Percentiles rank a stretch among this genome's conserved stretches.
These are phyloP conservation scores for Arge pagana DNA, from an alignment of 2,888 invertebrate species.

Conservation along the genomic window DNA sequence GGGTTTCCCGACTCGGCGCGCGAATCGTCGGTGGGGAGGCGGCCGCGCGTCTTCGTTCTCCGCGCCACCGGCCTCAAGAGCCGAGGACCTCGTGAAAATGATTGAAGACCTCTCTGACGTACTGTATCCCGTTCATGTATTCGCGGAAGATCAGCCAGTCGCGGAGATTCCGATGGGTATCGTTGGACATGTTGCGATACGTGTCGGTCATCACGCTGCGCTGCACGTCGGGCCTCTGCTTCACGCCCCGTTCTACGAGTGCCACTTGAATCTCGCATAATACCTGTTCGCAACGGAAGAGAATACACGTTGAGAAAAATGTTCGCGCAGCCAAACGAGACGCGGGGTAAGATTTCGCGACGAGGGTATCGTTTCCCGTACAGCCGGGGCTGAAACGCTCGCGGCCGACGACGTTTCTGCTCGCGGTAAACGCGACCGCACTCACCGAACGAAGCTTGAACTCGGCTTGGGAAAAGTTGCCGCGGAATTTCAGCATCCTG, in stretches of 20 bases:
- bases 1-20: too few species aligned
- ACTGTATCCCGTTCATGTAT: conserved; percentile 67
- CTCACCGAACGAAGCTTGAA: conserved; percentile 64
- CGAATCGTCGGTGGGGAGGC: conserved; percentile 1
- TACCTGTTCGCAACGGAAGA: too few species aligned
- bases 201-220: conserved; percentile 58
- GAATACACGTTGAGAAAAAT: conserved; percentile 30
- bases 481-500: conserved; percentile 57
- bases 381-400: not conserved
- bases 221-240: conserved; percentile 52
- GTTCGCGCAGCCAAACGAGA: not conserved
- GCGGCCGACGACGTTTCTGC: too few species aligned
- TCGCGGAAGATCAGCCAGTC: conserved; percentile 69
- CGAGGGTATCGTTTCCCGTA: too few species aligned
- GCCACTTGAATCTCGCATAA: conserved; percentile 72
- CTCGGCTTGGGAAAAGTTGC: conserved; percentile 66
- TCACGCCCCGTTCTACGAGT: conserved; percentile 54
- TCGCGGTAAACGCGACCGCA: conserved; percentile 26
- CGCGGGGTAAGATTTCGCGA: too few species aligned
- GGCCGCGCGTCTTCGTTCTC: conserved; percentile 44
- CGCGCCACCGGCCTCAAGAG: conserved; percentile 50
- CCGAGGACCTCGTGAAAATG: conserved; percentile 47
- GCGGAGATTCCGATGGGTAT: conserved; percentile 60
- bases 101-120: conserved; percentile 61
- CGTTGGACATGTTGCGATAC: conserved; percentile 48